phyloP scores from a whole-genome alignment of 2,113 vertebrate genomes.

The Ptilorrhoa leucosticta region DNA sequence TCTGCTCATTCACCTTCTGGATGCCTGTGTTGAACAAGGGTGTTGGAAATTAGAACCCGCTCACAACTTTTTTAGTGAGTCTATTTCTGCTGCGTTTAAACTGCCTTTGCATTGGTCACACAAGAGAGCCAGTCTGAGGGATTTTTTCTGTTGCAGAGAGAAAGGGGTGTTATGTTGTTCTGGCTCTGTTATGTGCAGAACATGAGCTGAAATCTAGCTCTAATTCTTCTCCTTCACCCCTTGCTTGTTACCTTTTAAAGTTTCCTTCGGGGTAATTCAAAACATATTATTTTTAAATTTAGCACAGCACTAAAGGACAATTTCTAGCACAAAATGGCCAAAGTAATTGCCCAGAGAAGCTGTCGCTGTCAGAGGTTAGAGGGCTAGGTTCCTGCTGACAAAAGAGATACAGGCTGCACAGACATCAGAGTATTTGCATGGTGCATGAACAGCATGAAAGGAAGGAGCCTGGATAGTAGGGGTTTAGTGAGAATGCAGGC shows the following conservation, averaged over 20 bases:
- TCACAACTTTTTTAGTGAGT: not conserved
- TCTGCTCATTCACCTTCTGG: not conserved
- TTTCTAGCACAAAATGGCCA: not conserved
- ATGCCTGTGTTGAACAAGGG: not conserved
- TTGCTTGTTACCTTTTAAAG: not conserved
- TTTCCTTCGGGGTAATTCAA: not conserved
- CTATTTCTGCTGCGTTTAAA: not conserved
- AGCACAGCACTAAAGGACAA: not conserved
- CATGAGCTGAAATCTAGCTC: not conserved
- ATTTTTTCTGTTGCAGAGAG: not conserved
- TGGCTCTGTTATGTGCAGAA: not conserved
- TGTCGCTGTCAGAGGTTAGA: not conserved
- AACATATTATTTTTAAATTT: not conserved
- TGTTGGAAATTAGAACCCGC: not conserved
- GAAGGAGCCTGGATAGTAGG: not conserved
- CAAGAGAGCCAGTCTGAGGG: not conserved
- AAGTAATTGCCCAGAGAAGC: not conserved
- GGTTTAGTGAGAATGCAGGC: not conserved
- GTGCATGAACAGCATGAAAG: not conserved
- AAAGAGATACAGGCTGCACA: not conserved
- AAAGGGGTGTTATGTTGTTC: not conserved
- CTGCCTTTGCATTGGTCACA: not conserved
- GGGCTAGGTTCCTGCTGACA: not conserved
- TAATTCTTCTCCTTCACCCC: not conserved
- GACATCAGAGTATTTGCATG: not conserved